Evolutionary conservation across 2,888 invertebrate species (phyloP), one percentile per base, ranked within the genome.

Genomic region (Cremastobaeus sp.): DNA sequence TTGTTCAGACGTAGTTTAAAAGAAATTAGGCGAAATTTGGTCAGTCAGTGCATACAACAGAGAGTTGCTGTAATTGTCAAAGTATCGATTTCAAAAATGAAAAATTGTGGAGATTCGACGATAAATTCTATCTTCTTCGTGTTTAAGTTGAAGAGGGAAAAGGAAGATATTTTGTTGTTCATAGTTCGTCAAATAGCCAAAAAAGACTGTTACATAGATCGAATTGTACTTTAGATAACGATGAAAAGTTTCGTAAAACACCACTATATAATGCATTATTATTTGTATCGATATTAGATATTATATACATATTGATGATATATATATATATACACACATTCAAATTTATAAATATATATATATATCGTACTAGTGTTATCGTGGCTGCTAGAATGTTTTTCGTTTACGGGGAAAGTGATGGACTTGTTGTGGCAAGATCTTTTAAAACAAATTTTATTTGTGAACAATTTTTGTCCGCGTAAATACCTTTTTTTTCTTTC

Each of bases 191-290:
- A 78, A 81, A 81, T 86, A 84, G 83, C 82, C 85, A 83, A 85
- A 83, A 86, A 85, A 64, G 85, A 85, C 85, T 85, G 85, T 85
- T 85, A 85, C 71, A 81, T 85, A 86, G 81, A 82, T 82, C 76
- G 82, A 83, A 83, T 85, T 84, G 81, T 83, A 84, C 78, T 82
- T 78, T 84, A 85, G 83, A 79, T 78, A 83, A 80, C 79, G 80
- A 80, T 79, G 18, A 18, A 59, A 59, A 52, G 79, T 79, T 83
- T 82, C 77, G 80, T 79, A 80, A 74, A 76, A 80, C 77, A 82
- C 66, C 37, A 43, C 62, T 43, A 60, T 69, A 65, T 66, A 35
- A 66, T 52, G 39, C 43, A 81, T 77, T 78, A 78, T 78, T 78
- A 78, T 79, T 79, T 79, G 80, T 79, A 81, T 81, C 72, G 77